A percentile compares a stretch with the other conserved stretches of the same genome.
Conservation (phyloP, 2,113 vertebrate species). For the Stegostoma tigrinum region DNA sequence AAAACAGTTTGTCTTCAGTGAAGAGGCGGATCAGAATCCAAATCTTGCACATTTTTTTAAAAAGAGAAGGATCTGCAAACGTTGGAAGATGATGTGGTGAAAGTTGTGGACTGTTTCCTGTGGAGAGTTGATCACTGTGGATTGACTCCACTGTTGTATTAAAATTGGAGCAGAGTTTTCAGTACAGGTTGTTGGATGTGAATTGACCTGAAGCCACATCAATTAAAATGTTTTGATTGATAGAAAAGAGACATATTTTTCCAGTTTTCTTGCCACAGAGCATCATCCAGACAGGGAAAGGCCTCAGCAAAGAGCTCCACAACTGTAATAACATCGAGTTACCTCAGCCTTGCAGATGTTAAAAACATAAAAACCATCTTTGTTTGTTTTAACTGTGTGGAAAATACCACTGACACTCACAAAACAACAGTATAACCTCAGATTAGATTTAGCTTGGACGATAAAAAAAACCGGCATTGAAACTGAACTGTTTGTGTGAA, state of each 20-base stretch:
- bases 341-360: not conserved
- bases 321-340: not conserved
- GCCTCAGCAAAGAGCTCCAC: not conserved
- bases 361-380: not conserved
- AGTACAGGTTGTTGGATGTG: not conserved
- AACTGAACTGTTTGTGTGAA: not conserved
- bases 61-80: too few relatives aligned
- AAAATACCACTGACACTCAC: not conserved
- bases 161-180: not conserved
- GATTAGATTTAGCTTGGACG: not conserved
- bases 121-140: not conserved
- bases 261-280: not conserved
- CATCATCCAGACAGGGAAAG: not conserved
- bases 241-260: not conserved
- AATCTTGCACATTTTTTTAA: too few relatives aligned
- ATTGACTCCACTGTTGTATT: not conserved
- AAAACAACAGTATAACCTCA: not conserved
- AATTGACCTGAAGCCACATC: not conserved
- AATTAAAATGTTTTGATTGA: too few relatives aligned
- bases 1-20: not conserved
- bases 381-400: not conserved
- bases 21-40: too few relatives aligned
- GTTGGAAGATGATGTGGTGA: too few relatives aligned
- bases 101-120: too few relatives aligned
- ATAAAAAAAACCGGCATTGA: not conserved